These are phyloP conservation scores for Phoenicopterus ruber DNA, from an alignment of 2,113 vertebrate species.

Conservation along the genomic window DNA sequence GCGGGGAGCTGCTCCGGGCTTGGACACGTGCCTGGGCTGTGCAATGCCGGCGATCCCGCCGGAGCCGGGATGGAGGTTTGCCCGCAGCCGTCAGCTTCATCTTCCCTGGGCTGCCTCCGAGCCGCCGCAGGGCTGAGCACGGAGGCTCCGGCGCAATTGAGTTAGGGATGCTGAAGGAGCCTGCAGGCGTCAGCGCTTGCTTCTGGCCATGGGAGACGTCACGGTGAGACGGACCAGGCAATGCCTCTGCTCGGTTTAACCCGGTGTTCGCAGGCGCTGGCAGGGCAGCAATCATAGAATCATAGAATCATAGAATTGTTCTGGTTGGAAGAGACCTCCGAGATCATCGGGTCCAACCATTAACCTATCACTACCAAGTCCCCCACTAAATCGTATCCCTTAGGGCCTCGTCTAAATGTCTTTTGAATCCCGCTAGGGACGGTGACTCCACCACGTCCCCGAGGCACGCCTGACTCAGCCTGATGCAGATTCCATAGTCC, in stretches of 20 bases:
- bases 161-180: not conserved
- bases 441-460: too few species aligned
- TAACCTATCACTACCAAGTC: too few species aligned
- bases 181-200: not conserved
- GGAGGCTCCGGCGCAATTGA: not conserved
- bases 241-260: not conserved
- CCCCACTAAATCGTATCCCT: too few species aligned
- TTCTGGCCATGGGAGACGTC: not conserved
- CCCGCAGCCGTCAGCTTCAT: not conserved
- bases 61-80: not conserved
- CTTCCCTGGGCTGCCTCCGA: not conserved
- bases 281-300: too few species aligned
- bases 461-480: not conserved
- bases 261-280: accelerated
- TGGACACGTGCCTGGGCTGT: not conserved
- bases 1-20: not conserved
- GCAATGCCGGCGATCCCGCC: not conserved
- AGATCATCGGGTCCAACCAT: too few species aligned
- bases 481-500: not conserved
- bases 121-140: not conserved
- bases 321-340: too few species aligned
- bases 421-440: too few species aligned
- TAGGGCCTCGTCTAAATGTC: too few species aligned
- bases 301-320: too few species aligned
- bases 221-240: not conserved